phyloP scores from a whole-genome alignment of 2,888 invertebrate species.

The Apantesis nais region DNA sequence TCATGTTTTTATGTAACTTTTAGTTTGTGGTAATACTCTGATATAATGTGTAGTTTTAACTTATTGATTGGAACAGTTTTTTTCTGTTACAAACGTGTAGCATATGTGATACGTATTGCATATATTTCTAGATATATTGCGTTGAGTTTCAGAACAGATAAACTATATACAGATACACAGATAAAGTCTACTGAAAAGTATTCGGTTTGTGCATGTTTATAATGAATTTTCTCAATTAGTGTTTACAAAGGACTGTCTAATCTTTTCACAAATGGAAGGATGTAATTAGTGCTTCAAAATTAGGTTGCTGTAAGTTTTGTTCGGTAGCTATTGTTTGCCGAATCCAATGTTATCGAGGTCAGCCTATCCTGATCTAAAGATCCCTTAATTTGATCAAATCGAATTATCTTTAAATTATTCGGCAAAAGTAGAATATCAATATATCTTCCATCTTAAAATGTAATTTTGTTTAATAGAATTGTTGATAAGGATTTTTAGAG shows the following conservation, averaged over 20 bases:
- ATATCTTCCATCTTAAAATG: not conserved
- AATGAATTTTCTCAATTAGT: not conserved
- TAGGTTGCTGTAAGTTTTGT: slow-evolving; percentile 21
- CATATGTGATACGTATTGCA: too few species aligned
- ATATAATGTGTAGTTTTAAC: too few species aligned
- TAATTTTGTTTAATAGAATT: not conserved
- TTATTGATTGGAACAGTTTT: too few species aligned
- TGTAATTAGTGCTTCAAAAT: slow-evolving; percentile 17
- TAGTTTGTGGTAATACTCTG: too few species aligned
- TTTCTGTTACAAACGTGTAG: too few species aligned
- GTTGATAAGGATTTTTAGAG: not conserved
- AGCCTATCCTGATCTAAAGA: slow-evolving; percentile 16
- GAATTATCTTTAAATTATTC: slow-evolving; percentile 21
- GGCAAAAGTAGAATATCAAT: not conserved
- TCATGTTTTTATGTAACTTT: too few species aligned
- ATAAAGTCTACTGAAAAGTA: not conserved
- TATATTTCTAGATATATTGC: not conserved
- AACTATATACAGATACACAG: too few species aligned
- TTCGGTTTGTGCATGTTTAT: not conserved
- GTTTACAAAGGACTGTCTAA: slow-evolving; percentile 1
- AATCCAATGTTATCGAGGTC: slow-evolving; percentile 33
- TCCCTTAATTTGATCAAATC: slow-evolving; percentile 40
- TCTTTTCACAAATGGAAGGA: slow-evolving; percentile 6
- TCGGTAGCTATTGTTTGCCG: slow-evolving; percentile 31
- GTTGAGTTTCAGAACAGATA: not conserved